Evolutionary conservation across 2,797 vertebrate genomes (phyloP), one percentile per base, ranked within the genome.

Genomic region (Spondyliosoma cantharus): DNA sequence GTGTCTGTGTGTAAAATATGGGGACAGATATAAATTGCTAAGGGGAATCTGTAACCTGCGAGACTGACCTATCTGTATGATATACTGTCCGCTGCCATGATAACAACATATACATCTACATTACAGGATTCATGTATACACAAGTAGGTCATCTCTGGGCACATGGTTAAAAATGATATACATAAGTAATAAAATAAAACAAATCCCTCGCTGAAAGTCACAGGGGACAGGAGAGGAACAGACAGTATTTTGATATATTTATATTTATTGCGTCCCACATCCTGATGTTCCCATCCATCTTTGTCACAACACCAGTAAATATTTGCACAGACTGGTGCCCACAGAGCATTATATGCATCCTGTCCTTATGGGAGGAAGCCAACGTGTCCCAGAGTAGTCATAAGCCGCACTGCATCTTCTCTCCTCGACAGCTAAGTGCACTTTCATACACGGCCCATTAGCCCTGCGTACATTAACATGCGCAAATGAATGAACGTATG

Each of bases 401-500:
- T 83, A 49, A 87, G 71, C 76, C 67, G 54, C 78, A 45, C 32
- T 76, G 64, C 52, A 58, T 80, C 66, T 69, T 73, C 74, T 68
- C 54, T 53, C 54, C 64, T 59, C 42, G 50, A 53, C 52, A 48
- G 50, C 62, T 60, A 70, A 82, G 68, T 81, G 71, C 65, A 74
- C 79, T 85, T 87, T 84, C 70, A 80, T 73, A 58, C 80, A 78
- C 69, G 53, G 69, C 14, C 81, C 77, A 86, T 91, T 87, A 86
- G 72, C 66, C 22, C 57, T 37, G 71, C 7, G n/a, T 76, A 46
- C 71, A 88, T 86, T 88, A 90, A 83, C 77, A 24, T 58, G 64
- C 70, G 67, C 75, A 84, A 78, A 91, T 89, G 83, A 87, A 91
- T 89, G 83, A 87, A 73, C 70, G 63, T 67, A 59, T 48, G 65